Evolutionary conservation across 2,113 vertebrate genomes (phyloP), one percentile per base, ranked within the genome.

Genomic region (Megaceryle maxima): DNA sequence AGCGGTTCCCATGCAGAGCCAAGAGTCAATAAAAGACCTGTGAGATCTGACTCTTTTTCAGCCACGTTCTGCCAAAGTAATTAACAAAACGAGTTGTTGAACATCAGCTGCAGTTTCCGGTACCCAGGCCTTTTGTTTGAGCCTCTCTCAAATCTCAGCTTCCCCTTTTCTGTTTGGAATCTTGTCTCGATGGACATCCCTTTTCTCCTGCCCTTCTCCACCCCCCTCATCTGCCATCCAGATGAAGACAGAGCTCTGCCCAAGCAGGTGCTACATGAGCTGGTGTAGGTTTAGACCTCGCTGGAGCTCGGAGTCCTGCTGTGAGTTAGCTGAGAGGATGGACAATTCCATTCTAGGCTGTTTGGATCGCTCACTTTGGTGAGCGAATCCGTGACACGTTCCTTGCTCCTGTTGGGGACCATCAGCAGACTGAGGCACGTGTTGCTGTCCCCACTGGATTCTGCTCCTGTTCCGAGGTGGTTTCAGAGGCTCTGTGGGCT

Each of bases 161-260:
- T 46, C 60, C 17, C 6, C 20, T 63, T 85, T 76, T 57, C 43
- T 33, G 46, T 62, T 41, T n/a, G 57, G 67, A 35, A 25, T 16
- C 14, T 46, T 13, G 13, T 39, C 37, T 74, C 14, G 19, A 2
- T 21, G 56, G 29, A 28, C 24, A 15, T 82, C 31, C 33, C 46
- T 46, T 20, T 35, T 41, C 11, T 37, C 26, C 33, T 53, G 39
- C 68, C 21, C 37, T 33, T 24, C 16, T 37, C 25, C 57, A 37
- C 14, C 41, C 31, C 37, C 46, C 56, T 62, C 17, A 0, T 22
- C 11, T 16, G 2, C 35, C 55, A 4, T 4, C 35, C 22, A 55
- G 29, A 43, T 1, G 6, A 16, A 14, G 8, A 1, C 0, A 0
- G 50, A 26, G 56, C 26, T 67, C 53, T 41, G 46, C 1, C 1